phyloP scores from a whole-genome alignment of 2,888 invertebrate genomes.

The Lasius platythorax region DNA sequence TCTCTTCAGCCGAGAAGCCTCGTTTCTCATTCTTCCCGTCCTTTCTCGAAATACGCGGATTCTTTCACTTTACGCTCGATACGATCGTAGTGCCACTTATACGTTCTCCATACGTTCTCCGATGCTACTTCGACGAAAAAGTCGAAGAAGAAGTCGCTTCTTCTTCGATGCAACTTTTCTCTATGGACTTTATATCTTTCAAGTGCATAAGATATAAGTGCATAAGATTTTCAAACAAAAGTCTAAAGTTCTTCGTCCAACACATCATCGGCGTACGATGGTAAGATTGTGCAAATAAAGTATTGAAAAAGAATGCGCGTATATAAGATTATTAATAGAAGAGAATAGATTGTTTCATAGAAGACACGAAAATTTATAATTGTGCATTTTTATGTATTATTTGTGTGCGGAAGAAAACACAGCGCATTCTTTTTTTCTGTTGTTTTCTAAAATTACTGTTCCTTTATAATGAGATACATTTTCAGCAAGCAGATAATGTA shows the following conservation, averaged over 20 bases:
- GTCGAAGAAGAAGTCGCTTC: background rate
- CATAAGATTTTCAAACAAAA: background rate
- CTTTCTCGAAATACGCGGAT: slow-evolving; percentile 43
- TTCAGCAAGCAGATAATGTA: background rate
- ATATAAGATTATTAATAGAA: background rate
- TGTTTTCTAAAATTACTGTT: background rate
- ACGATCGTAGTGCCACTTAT: slow-evolving; percentile 24
- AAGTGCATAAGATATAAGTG: background rate
- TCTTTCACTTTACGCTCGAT: slow-evolving; percentile 31
- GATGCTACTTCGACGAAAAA: background rate
- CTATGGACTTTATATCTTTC: background rate
- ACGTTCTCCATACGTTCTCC: slow-evolving; percentile 21
- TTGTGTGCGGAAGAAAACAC: background rate
- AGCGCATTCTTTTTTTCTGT: background rate
- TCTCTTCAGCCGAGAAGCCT: background rate
- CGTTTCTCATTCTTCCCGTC: slow-evolving; percentile 45
- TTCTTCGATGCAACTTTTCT: background rate
- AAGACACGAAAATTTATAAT: background rate
- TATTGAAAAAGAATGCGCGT: background rate
- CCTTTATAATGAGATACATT: background rate
- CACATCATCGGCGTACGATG: background rate
- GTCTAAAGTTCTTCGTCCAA: background rate
- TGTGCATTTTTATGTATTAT: background rate
- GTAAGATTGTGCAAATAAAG: background rate
- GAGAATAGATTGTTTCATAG: background rate